Evolutionary conservation across 2,113 vertebrate genomes (phyloP).

Genomic region (Cichladusa arquata): DNA sequence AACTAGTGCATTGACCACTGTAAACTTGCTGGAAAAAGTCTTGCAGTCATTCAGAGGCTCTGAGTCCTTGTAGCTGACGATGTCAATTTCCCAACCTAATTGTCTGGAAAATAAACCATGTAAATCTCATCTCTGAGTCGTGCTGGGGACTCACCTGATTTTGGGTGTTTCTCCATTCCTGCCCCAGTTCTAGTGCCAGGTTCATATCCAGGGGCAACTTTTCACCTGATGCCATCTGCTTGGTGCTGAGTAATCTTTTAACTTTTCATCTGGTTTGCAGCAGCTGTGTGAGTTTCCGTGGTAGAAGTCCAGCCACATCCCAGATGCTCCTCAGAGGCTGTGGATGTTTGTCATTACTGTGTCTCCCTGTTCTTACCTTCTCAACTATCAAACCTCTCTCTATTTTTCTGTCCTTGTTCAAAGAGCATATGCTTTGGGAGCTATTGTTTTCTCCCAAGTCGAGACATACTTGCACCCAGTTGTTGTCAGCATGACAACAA

Average conservation of each 20-base stretch:
- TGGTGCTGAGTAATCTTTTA: background rate
- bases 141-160: background rate
- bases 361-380: background rate
- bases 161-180: background rate
- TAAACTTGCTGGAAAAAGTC: background rate
- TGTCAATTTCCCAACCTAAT: background rate
- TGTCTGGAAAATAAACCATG: background rate
- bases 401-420: background rate
- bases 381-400: background rate
- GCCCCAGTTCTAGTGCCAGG: background rate
- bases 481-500: background rate
- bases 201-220: background rate
- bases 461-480: rapidly evolving
- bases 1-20: background rate
- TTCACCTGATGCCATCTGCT: background rate
- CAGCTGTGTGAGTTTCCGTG: background rate
- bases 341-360: background rate
- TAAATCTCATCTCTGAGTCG: background rate
- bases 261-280: background rate
- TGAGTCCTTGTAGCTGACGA: background rate
- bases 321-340: background rate
- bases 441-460: background rate
- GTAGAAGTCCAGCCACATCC: background rate
- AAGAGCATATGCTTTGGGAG: background rate
- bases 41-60: background rate